A percentile compares a stretch with the other conserved stretches of the same genome.
Conservation (phyloP, 1,140 invertebrate species). For the Drosophila ohnishii region DNA sequence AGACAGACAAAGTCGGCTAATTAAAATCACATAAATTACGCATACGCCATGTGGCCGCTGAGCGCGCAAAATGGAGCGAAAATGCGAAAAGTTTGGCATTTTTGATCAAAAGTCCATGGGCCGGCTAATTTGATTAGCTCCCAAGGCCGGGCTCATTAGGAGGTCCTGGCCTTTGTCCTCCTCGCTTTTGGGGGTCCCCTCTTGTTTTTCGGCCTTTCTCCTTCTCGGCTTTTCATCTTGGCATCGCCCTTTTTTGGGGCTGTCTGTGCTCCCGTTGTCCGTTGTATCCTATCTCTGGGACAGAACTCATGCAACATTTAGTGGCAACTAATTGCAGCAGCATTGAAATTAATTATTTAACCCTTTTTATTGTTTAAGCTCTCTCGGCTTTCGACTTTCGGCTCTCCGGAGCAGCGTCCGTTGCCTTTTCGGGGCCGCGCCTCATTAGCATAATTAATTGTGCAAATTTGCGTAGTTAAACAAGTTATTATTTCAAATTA, state of each 20-base stretch:
- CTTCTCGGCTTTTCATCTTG: slow-evolving; percentile 22
- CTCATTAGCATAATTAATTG: slow-evolving; percentile 82
- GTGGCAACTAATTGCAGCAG: slow-evolving; percentile 81
- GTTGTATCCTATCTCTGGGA: slow-evolving; percentile 53
- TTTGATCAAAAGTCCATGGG: slow-evolving; percentile 71
- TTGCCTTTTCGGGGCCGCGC: slow-evolving; percentile 64
- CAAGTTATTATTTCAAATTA: slow-evolving; percentile 81
- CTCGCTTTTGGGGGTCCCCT: background rate
- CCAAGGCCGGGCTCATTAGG: slow-evolving; percentile 60
- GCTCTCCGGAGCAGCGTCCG: slow-evolving; percentile 9
- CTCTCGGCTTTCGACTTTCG: slow-evolving; percentile 34
- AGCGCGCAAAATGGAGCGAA: slow-evolving; percentile 49
- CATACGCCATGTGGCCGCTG: slow-evolving; percentile 64
- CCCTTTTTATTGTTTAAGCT: slow-evolving; percentile 80
- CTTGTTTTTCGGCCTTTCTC: slow-evolving; percentile 12
- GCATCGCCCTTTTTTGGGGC: slow-evolving; percentile 10
- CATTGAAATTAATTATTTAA: slow-evolving; percentile 82
- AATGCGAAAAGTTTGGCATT: slow-evolving; percentile 63
- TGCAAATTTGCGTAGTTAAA: slow-evolving; percentile 80
- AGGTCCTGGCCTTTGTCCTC: slow-evolving; percentile 39
- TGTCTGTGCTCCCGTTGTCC: slow-evolving; percentile 8
- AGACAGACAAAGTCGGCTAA: slow-evolving; percentile 48
- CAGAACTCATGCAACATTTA: slow-evolving; percentile 76
- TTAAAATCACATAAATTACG: slow-evolving; percentile 80
- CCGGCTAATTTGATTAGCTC: slow-evolving; percentile 74